These are phyloP conservation scores for Gymnarchus niloticus DNA, from an alignment of 2,113 vertebrate genomes.

Conservation along the genomic window DNA sequence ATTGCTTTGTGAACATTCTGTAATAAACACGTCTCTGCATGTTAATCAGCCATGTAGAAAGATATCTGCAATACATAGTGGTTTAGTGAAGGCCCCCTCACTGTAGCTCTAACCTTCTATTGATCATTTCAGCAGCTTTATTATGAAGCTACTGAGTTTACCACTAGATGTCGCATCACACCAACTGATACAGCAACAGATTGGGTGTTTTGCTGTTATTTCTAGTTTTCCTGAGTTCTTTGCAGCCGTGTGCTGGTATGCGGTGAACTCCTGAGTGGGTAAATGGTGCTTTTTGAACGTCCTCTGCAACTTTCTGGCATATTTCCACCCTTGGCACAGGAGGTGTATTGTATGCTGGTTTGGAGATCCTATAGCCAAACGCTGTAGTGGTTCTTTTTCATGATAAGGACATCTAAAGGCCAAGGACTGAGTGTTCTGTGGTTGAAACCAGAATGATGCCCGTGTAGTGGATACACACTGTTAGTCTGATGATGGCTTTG, in stretches of 20 bases:
- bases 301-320: background rate
- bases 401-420: background rate
- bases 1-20: background rate
- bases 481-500: background rate
- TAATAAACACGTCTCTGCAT: background rate
- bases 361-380: background rate
- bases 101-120: background rate
- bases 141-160: background rate
- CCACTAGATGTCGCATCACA: conserved; percentile 19
- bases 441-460: background rate
- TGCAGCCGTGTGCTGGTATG: background rate
- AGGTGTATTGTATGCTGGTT: background rate
- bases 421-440: background rate
- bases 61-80: no score
- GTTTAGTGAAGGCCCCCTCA: background rate
- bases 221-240: background rate
- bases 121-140: no score
- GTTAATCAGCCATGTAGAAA: no score
- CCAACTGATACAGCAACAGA: background rate
- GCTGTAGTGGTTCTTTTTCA: background rate
- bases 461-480: background rate
- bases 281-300: background rate
- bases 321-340: background rate
- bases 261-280: background rate
- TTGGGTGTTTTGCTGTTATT: background rate